Base-by-base conservation (phyloP, 2,113 vertebrate genomes). In the Pygoscelis adeliae region DNA sequence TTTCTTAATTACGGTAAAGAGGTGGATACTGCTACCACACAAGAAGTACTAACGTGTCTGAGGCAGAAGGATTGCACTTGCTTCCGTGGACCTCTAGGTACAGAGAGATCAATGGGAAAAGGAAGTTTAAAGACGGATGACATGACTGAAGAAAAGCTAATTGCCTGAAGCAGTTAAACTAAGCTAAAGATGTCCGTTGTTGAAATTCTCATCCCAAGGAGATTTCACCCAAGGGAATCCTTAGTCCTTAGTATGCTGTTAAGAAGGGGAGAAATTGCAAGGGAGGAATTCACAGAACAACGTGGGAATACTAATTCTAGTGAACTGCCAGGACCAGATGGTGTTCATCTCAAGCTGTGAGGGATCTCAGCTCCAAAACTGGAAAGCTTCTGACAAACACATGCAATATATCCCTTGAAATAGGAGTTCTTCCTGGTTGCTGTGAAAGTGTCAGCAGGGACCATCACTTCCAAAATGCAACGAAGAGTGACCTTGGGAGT, bases 251-350 rank as follows among this genome's bases (percentile, higher is more conserved):
- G 56, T 12, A 83, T 36, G 6, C 38, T 92, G 56, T 91, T 90
- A 88, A 81, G 63, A 83, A 87, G 30, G 19, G n/a, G 21, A 89
- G 34, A 91, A 87, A 50, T 72, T 83, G 92, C 83, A 70, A 47
- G 66, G 44, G 77, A 83, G 13, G 16, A 92, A 74, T 87, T 95
- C 30, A 69, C 0, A 0, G 44, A 89, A 58, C 42, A 87, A 69
- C 5, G 9, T 69, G 55, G 56, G 47, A 72, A 81, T 86, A 91
- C 74, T 74, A 86, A 77, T 79, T 95, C 69, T 66, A 95, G 66
- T 80, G 85, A 96, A 86, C 93, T 70, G n/a, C 83, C 47, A 79
- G 63, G 82, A 88, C 74, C 93, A 97, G 90, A 95, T 96, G 88
- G 93, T 74, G 42, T 46, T 97, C 67, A 50, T 93, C 71, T 78